These are phyloP conservation scores for Eucera pruinosa DNA, from an alignment of 2,888 invertebrate species.

Conservation along the genomic window DNA sequence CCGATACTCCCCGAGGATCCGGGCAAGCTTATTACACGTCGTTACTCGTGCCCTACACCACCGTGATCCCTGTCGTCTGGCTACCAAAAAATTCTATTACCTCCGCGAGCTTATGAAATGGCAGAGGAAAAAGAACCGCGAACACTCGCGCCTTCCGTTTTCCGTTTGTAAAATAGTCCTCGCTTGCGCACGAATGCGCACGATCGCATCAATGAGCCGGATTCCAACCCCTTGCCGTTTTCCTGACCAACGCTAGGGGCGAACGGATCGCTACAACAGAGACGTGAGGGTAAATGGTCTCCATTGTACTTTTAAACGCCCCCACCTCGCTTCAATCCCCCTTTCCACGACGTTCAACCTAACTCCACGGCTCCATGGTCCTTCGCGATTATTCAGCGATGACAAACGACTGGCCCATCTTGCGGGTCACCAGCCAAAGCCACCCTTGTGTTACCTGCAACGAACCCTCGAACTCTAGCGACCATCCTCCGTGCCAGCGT, in stretches of 20 bases:
- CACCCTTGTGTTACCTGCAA: slow-evolving; percentile 57
- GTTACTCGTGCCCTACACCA: slow-evolving; percentile 15
- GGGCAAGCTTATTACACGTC: slow-evolving; percentile 56
- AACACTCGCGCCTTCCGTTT: slow-evolving; percentile 25
- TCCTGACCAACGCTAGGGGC: slow-evolving; percentile 42
- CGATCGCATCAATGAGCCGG: slow-evolving; percentile 54
- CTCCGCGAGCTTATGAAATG: slow-evolving; percentile 32
- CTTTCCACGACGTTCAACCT: slow-evolving; percentile 50
- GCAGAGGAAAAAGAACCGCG: slow-evolving; percentile 1
- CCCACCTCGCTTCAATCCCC: slow-evolving; percentile 57
- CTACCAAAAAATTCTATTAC: slow-evolving; percentile 30
- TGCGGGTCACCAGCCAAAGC: slow-evolving; percentile 55
- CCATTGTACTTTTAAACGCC: slow-evolving; percentile 80
- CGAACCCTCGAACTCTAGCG: slow-evolving; percentile 56
- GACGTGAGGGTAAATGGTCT: slow-evolving; percentile 76
- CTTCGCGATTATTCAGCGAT: slow-evolving; percentile 79
- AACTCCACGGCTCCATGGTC: slow-evolving; percentile 51
- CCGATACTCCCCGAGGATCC: slow-evolving; percentile 47
- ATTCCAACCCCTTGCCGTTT: slow-evolving; percentile 57
- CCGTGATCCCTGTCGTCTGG: slow-evolving; percentile 20
- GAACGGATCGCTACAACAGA: slow-evolving; percentile 70
- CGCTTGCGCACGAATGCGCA: slow-evolving; percentile 23
- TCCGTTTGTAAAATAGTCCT: slow-evolving; percentile 22
- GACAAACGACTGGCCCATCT: slow-evolving; percentile 77
- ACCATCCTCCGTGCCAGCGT: background rate